These are phyloP conservation scores for Bruchidius siliquastri DNA, from an alignment of 2,888 invertebrate species.

Conservation along the genomic window DNA sequence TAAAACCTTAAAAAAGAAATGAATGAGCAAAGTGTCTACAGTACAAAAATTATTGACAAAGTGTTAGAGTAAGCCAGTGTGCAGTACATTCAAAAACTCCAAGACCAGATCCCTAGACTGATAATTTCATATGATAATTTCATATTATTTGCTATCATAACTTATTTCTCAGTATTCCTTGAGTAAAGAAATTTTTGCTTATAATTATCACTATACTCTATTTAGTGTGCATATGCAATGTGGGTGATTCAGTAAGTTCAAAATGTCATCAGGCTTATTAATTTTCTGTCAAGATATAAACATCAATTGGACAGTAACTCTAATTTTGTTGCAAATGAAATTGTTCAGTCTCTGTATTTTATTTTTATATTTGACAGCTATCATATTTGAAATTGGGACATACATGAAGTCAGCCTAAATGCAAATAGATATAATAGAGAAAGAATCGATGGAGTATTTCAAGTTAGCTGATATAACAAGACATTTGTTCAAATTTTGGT, in stretches of 20 bases:
- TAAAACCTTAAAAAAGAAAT: too few relatives aligned
- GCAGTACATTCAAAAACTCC: too few relatives aligned
- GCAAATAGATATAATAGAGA: background rate
- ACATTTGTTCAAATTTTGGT: background rate
- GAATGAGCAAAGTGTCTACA: too few relatives aligned
- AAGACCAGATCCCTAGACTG: too few relatives aligned
- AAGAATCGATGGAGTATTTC: background rate
- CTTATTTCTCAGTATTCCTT: too few relatives aligned
- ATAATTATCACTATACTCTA: background rate
- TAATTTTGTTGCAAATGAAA: background rate
- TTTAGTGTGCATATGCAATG: background rate
- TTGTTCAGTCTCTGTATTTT: background rate
- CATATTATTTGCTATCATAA: too few relatives aligned
- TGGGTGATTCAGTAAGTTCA: background rate
- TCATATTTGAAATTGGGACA: background rate
- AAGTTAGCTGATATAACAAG: background rate
- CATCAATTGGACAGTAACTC: background rate
- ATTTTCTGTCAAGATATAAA: too few relatives aligned
- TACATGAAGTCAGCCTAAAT: background rate
- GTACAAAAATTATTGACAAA: too few relatives aligned
- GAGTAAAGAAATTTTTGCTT: background rate
- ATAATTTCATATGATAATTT: too few relatives aligned
- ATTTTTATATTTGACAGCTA: background rate
- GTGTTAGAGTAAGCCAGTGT: too few relatives aligned
- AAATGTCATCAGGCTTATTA: too few relatives aligned